Percentiles rank a stretch among this genome's conserved stretches.
phyloP scores from a whole-genome alignment of 1,140 invertebrate genomes.

The Eciton burchellii region DNA sequence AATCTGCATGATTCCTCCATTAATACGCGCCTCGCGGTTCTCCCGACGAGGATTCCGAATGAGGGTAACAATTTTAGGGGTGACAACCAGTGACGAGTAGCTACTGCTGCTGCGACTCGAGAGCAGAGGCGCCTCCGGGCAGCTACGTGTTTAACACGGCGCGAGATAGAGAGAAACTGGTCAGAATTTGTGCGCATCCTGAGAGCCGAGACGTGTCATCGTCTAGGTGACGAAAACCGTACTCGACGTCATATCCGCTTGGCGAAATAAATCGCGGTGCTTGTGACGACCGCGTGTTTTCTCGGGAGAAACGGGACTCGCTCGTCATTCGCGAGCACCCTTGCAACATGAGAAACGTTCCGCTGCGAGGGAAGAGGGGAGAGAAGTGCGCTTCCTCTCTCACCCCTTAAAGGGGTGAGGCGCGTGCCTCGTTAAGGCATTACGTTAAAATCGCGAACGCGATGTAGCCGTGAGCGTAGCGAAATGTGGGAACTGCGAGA shows the following conservation, averaged over 20 bases:
- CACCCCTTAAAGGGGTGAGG: too few relatives aligned
- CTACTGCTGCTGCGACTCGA: conserved; percentile 15
- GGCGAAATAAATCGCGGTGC: neutral
- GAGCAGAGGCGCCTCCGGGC: conserved; percentile 14
- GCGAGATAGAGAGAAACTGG: neutral
- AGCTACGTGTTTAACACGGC: conserved; percentile 13
- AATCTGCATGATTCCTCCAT: neutral
- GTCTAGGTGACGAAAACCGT: conserved; percentile 67
- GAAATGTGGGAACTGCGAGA: too few relatives aligned
- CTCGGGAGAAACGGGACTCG: conserved; percentile 53
- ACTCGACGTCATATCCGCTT: conserved; percentile 13
- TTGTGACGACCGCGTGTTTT: conserved; percentile 41
- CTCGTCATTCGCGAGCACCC: conserved; percentile 12
- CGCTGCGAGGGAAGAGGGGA: too few relatives aligned
- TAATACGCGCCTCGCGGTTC: neutral
- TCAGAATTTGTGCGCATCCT: conserved; percentile 8
- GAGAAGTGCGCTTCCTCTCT: too few relatives aligned
- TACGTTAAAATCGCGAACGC: too few relatives aligned
- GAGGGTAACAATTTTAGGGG: too few relatives aligned
- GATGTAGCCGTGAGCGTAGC: too few relatives aligned
- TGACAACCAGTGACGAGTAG: neutral
- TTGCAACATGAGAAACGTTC: neutral
- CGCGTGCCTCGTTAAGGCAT: too few relatives aligned
- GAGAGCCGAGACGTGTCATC: conserved; percentile 69
- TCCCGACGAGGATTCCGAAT: neutral